phyloP scores from a whole-genome alignment of 2,797 vertebrate genomes.

The Peromyscus attwateri region DNA sequence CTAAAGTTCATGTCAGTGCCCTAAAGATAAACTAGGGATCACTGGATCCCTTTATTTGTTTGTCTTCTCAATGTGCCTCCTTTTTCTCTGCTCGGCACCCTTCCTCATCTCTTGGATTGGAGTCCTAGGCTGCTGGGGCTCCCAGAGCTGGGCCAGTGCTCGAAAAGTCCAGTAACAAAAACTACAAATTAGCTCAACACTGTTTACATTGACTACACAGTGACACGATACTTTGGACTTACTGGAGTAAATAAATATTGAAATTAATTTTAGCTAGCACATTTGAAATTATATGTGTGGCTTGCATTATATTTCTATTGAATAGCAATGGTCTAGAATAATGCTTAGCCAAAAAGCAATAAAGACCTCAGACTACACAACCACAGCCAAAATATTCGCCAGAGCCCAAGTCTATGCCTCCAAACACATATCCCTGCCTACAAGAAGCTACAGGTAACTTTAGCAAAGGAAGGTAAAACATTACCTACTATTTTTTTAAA shows the following conservation, averaged over 20 bases:
- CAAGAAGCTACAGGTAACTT: constrained; percentile 38
- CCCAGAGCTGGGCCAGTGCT: background rate
- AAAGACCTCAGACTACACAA: constrained; percentile 4
- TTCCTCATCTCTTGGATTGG: background rate
- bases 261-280: constrained; percentile 31
- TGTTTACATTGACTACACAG: background rate
- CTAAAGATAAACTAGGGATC: background rate
- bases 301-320: background rate
- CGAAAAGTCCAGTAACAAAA: background rate
- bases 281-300: constrained; percentile 41
- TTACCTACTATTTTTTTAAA: constrained; percentile 52
- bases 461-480: constrained; percentile 16
- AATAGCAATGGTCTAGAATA: constrained; percentile 42
- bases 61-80: background rate
- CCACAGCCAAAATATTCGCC: constrained; percentile 22
- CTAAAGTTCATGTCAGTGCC: background rate
- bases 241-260: constrained; percentile 42
- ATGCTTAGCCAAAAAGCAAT: constrained; percentile 3
- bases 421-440: constrained; percentile 49
- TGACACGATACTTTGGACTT: constrained; percentile 39
- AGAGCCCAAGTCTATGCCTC: background rate
- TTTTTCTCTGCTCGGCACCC: background rate
- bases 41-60: background rate
- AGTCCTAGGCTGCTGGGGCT: background rate
- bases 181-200: constrained; percentile 15